Evolutionary conservation across 1,140 invertebrate species (phyloP).

Genomic region (Polyergus mexicanus): DNA sequence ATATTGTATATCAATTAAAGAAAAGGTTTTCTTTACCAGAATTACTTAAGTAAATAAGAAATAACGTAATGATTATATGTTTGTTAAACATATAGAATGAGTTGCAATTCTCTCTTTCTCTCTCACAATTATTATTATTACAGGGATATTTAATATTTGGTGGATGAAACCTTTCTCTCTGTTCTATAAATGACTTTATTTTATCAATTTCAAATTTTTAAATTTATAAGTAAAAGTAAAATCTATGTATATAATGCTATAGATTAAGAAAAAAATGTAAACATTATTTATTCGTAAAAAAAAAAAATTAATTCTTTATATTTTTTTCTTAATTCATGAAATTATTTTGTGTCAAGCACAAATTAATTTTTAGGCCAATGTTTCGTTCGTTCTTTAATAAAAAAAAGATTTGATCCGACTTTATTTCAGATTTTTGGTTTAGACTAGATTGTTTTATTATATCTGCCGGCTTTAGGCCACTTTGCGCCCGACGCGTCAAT

Average conservation of each 20-base stretch:
- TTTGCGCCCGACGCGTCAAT: constrained; percentile 32
- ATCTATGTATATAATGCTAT: no score
- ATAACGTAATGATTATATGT: not conserved
- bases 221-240: no score
- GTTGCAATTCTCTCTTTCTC: not conserved
- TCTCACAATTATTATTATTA: no score
- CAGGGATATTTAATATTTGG: no score
- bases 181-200: no score
- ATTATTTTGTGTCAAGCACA: not conserved
- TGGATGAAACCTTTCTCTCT: no score
- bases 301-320: not conserved
- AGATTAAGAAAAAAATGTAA: no score
- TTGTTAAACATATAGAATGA: not conserved
- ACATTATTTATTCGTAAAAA: no score
- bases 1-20: not conserved
- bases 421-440: constrained; percentile 34
- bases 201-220: no score
- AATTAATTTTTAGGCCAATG: not conserved
- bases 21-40: not conserved
- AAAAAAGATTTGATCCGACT: constrained; percentile 1
- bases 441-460: constrained; percentile 46
- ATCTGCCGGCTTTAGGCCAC: constrained; percentile 22
- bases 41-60: not conserved
- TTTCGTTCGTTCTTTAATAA: not conserved
- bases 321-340: not conserved